Evolutionary conservation across 2,113 vertebrate species (phyloP).

Genomic region (Xenotilapia leptura): DNA sequence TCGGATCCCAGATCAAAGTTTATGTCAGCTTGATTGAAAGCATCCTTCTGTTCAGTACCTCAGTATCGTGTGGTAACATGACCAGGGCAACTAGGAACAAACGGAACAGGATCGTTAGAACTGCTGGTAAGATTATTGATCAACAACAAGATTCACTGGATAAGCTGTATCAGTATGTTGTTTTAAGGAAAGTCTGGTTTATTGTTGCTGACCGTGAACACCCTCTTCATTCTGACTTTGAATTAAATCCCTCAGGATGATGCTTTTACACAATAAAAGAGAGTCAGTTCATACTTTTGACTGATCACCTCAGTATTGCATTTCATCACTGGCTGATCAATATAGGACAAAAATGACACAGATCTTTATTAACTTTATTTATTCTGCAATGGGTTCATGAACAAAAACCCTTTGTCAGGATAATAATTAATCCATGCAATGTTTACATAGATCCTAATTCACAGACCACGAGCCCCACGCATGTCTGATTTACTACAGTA

Average conservation of each 20-base stretch:
- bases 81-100: neutral
- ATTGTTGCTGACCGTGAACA: neutral
- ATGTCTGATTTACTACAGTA: neutral
- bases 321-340: neutral
- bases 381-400: neutral
- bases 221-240: neutral
- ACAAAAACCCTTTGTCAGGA: constrained; percentile 10
- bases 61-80: fast-evolving
- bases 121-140: neutral
- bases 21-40: neutral
- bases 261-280: neutral
- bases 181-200: neutral
- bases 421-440: neutral
- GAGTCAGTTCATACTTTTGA: neutral
- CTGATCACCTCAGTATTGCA: neutral
- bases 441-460: neutral
- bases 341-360: neutral
- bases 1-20: neutral
- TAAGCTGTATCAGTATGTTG: neutral
- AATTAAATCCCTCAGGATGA: neutral
- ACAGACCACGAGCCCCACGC: neutral
- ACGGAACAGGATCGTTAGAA: neutral
- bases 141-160: neutral
- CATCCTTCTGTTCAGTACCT: neutral
- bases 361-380: neutral